Base-by-base conservation (phyloP, 2,797 vertebrate genomes). In the Bradypodion ventrale region DNA sequence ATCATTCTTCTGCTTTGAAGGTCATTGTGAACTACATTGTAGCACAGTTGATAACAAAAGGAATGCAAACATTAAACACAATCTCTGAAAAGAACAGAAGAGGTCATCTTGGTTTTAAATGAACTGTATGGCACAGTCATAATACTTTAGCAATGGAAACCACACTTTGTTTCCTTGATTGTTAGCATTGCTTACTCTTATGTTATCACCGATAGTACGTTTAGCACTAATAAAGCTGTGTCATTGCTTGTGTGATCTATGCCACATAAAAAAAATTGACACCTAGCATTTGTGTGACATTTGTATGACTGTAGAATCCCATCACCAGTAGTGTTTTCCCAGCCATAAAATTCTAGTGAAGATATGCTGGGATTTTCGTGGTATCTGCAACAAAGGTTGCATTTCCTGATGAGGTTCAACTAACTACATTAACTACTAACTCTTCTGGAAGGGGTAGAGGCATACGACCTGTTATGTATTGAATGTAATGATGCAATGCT, bases 91-190 rank as follows among this genome's bases (percentile, higher is more conserved):
- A 13, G 49, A 87, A 44, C 69, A 81, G 13, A 42, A 59, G 21
- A 60, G 83, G 75, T 7, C 29, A 12, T 62, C 79, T 19, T 80
- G 27, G 19, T 19, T 82, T 68, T 89, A 32, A 87, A 37, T 44
- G 21, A 78, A 37, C 44, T 52, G 44, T 23, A 73, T 13, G 40
- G 74, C 87, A 78, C 9, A 19, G 0, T 83, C 63, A 8, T 12
- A 79, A 72, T 62, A 9, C 75, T 69, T 75, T 66, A 80, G 42
- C 29, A 46, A 68, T 29, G 12, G 44, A 9, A 56, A 68, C 56
- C 25, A 37, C 8, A 68, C 4, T 5, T 32, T 44, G n/a, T 83
- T 65, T 25, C 46, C 19, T 66, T 40, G 21, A 72, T 25, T 15
- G 7, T 59, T 62, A 4, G 4, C 42, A 68, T 60, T 29, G 8